These are phyloP conservation scores for Astreopora myriophthalma DNA, from an alignment of 64 coral and sea anemone genomes.

Conservation along the genomic window DNA sequence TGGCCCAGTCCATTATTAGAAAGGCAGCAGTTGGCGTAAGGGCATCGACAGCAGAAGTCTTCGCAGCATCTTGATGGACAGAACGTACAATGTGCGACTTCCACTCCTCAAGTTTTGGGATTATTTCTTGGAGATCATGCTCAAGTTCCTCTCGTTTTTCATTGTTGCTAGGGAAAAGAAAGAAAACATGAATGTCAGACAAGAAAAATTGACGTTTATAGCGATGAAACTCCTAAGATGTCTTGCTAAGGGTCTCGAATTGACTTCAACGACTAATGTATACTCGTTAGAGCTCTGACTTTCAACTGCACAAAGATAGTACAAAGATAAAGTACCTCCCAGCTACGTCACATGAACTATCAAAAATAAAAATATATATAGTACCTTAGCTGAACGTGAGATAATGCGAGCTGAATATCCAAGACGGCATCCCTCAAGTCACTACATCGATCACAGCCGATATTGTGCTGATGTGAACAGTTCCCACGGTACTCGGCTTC, in stretches of 20 bases:
- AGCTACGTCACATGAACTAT: no score
- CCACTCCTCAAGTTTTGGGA: not conserved
- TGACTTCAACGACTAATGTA: not conserved
- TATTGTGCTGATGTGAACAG: conserved; percentile 14
- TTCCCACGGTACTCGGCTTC: not conserved
- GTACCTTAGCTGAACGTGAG: not conserved
- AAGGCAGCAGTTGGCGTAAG: not conserved
- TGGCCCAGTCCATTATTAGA: conserved; percentile 13
- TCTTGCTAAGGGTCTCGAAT: not conserved
- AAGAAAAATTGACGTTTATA: not conserved
- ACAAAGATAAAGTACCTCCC: not conserved
- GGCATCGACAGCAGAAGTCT: not conserved
- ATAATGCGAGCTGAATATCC: conserved; percentile 29
- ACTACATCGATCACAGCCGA: conserved; percentile 4
- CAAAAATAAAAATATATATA: not conserved
- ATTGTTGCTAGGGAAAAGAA: not conserved
- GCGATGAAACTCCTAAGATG: not conserved
- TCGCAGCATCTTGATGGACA: conserved; percentile 19
- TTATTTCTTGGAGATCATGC: not conserved
- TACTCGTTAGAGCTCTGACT: not conserved
- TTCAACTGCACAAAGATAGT: not conserved
- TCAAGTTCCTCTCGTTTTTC: conserved; percentile 12
- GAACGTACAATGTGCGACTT: conserved; percentile 33
- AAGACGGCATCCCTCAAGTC: conserved; percentile 11
- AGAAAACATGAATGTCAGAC: not conserved